Base-by-base conservation (phyloP, 2,888 invertebrate genomes). In the Clepsis dumicolana region DNA sequence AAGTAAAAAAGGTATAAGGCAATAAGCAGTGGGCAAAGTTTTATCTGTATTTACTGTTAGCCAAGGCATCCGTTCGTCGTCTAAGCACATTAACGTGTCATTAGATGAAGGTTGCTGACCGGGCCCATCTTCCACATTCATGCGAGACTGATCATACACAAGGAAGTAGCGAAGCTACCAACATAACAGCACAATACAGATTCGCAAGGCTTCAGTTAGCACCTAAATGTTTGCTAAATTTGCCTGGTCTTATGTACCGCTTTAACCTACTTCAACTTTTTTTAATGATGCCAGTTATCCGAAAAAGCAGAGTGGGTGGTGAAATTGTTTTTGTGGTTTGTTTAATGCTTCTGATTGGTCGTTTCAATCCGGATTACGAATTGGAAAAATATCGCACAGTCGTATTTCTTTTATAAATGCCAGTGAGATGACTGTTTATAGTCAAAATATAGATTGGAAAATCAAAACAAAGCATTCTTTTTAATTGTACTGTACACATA, bases 41-140 rank as follows among this genome's bases (percentile, higher is more conserved):
- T 90, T 91, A 91, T 90, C 90, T 84, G 79, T 80, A 75, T 90
- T 89, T 92, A 93, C 93, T 91, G 93, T 93, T 93, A 90, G 73
- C 77, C 80, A 82, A 79, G 79, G 83, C 86, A 86, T 84, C 82
- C 86, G 86, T 80, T 84, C 82, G 79, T 83, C 77, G 85, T 82
- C 84, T 88, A 83, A 83, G 82, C 84, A 82, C 85, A 90, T 89
- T 90, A 91, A 85, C 88, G 85, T 91, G 87, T 90, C 88, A 91
- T 91, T 91, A 90, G 88, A 84, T 80, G 81, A 89, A 91, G 91
- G 91, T 91, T 83, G 89, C 88, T 93, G 91, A 91, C 92, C 91
- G 89, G 80, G 79, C 80, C 78, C 74, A 75, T 79, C 75, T 77
- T 80, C 75, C 75, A 77, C 79, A 78, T 76, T 73, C 74, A 75